Evolutionary conservation across 1,140 invertebrate genomes (phyloP).

Genomic region (Scylla paramamosain): DNA sequence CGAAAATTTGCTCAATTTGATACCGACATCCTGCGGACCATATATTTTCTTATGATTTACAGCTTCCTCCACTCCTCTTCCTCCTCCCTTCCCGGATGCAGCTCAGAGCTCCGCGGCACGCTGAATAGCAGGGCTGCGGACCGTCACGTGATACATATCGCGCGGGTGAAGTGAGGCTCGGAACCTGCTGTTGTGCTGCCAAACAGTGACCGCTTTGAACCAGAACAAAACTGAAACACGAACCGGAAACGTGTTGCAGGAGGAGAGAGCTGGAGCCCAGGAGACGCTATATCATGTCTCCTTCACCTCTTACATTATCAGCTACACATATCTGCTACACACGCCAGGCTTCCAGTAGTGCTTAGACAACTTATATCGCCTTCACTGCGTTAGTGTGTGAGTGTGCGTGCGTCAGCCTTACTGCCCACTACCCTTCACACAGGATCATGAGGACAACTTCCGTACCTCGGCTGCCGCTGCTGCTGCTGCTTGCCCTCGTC

Average conservation of each 20-base stretch:
- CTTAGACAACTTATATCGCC: neutral
- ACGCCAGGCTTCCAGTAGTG: neutral
- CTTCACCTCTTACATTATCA: constrained; percentile 5
- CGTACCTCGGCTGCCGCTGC: neutral
- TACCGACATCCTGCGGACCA: neutral
- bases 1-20: neutral
- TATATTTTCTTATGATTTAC: neutral
- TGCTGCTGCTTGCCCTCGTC: neutral
- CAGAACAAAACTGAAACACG: neutral
- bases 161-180: neutral
- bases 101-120: neutral
- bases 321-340: constrained; percentile 3
- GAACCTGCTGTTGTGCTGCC: neutral
- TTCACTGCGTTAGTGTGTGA: neutral
- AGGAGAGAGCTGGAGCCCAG: neutral
- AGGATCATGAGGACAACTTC: constrained; percentile 9
- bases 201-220: neutral
- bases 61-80: neutral
- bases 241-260: neutral
- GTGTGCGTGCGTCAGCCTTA: neutral
- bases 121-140: neutral
- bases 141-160: neutral
- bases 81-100: neutral
- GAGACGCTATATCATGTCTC: neutral
- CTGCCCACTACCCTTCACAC: neutral